Evolutionary conservation across 2,113 vertebrate species (phyloP).

Genomic region (Gobiocypris rarus): DNA sequence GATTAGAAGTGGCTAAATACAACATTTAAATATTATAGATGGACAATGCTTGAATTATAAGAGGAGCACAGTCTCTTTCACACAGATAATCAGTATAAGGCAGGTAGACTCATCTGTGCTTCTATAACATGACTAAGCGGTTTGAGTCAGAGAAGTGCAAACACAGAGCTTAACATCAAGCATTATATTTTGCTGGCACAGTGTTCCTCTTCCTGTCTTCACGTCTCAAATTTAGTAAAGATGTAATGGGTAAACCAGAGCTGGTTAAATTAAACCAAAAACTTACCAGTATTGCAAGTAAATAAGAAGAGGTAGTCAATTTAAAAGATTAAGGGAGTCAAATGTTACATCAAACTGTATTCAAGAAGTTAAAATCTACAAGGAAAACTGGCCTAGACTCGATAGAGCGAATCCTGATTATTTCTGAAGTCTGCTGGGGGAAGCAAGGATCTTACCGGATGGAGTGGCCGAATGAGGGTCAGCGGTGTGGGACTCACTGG

Average conservation of each 20-base stretch:
- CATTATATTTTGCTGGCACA: constrained; percentile 58
- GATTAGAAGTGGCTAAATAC: neutral
- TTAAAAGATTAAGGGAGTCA: neutral
- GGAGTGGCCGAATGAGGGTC: constrained; percentile 81
- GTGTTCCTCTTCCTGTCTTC: neutral
- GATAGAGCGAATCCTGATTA: neutral
- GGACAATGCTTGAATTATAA: neutral
- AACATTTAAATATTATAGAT: constrained; percentile 10
- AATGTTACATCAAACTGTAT: neutral
- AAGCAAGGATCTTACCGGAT: constrained; percentile 79
- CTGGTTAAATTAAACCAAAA: neutral
- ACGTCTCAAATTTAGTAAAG: neutral
- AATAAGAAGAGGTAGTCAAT: no score
- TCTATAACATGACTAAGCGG: constrained; percentile 55
- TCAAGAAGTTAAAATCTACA: neutral
- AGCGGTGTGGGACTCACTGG: constrained; percentile 76
- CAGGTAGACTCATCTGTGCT: neutral
- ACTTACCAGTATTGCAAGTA: neutral
- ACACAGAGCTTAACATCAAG: constrained; percentile 60
- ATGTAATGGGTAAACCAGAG: neutral
- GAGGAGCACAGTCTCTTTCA: neutral
- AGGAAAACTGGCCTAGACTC: neutral
- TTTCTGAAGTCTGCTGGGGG: neutral
- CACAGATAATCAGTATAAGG: neutral
- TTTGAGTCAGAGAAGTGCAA: constrained; percentile 63